phyloP scores from a whole-genome alignment of 2,888 invertebrate species.

The Thecophora atra region DNA sequence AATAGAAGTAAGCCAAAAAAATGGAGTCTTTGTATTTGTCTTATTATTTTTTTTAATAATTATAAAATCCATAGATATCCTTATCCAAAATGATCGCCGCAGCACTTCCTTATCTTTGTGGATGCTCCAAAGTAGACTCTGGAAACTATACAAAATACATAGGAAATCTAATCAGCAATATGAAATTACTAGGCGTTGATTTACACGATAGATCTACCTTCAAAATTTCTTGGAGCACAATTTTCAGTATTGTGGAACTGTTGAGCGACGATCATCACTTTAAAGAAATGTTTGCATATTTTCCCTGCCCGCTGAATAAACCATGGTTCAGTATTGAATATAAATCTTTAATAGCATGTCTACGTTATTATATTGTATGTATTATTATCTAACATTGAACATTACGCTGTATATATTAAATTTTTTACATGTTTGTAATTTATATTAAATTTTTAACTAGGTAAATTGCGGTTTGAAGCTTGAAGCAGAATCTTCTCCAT shows the following conservation, averaged over 20 bases:
- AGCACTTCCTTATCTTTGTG: conserved; percentile 41
- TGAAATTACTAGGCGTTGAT: conserved; percentile 38
- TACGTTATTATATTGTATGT: conserved; percentile 51
- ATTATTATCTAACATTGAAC: too few relatives aligned
- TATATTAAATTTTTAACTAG: neutral
- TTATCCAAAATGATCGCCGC: conserved; percentile 49
- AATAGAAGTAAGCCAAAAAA: conserved; percentile 48
- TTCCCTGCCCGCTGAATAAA: conserved; percentile 40
- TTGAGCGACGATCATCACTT: conserved; percentile 51
- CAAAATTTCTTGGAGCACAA: conserved; percentile 45
- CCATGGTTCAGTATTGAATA: conserved; percentile 50
- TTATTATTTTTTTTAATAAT: conserved; percentile 2
- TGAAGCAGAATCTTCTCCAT: conserved; percentile 5
- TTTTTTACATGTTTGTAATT: neutral
- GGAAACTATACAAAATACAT: conserved; percentile 36
- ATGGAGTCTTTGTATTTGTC: too few relatives aligned
- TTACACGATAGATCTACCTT: conserved; percentile 23
- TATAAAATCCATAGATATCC: conserved; percentile 39
- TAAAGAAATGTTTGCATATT: conserved; percentile 46
- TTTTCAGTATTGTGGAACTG: conserved; percentile 46
- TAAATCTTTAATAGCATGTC: conserved; percentile 46
- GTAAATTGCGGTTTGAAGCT: neutral
- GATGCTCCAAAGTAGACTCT: conserved; percentile 38
- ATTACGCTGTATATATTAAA: neutral
- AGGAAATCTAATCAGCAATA: conserved; percentile 40